These are phyloP conservation scores for Tenualosa ilisha DNA, from an alignment of 2,797 vertebrate species.

Conservation along the genomic window DNA sequence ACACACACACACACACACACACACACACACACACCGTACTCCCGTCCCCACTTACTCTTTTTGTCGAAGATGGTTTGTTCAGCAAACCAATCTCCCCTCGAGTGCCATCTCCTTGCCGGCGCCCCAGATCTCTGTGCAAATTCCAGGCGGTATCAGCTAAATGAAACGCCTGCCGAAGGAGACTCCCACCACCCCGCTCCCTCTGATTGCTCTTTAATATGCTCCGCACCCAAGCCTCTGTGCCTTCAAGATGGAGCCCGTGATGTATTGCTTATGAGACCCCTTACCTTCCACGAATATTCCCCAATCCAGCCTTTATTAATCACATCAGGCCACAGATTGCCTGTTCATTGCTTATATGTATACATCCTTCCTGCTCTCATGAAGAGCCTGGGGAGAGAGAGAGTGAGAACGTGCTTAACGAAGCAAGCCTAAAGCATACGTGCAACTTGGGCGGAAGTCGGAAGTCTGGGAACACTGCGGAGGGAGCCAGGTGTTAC, in stretches of 20 bases:
- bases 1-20: neutral
- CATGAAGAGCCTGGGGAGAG: neutral
- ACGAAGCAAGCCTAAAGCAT: neutral
- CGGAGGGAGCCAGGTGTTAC: neutral
- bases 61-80: neutral
- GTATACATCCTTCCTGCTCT: neutral
- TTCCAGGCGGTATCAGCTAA: neutral
- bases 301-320: neutral
- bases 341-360: neutral
- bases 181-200: neutral
- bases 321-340: neutral
- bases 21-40: neutral
- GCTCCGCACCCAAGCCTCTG: neutral
- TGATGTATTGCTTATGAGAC: constrained; percentile 12
- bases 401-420: neutral
- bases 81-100: neutral
- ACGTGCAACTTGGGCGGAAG: neutral
- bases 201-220: constrained; percentile 17
- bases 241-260: neutral
- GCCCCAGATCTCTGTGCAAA: neutral
- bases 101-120: neutral
- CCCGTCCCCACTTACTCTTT: neutral
- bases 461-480: neutral
- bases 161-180: neutral
- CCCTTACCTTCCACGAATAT: neutral